phyloP scores from a whole-genome alignment of 2,113 vertebrate genomes.

The Gallinago undulata region DNA sequence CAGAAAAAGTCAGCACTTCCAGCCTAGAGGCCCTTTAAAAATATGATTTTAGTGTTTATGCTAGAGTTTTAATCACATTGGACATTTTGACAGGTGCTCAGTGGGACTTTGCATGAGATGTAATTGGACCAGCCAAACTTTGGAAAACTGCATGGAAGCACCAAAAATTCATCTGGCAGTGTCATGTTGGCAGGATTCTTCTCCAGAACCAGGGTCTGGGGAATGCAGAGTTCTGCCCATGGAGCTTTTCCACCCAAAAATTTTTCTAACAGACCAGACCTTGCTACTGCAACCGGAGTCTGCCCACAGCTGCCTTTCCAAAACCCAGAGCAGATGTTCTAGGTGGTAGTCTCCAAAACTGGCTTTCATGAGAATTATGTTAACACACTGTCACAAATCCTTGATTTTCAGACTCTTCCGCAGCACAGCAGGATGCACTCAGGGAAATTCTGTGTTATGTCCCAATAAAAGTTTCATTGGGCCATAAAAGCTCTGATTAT shows the following conservation, averaged over 20 bases:
- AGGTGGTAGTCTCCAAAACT: background rate
- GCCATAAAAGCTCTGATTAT: background rate
- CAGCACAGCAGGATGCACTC: rapidly evolving
- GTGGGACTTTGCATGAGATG: background rate
- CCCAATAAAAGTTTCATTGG: background rate
- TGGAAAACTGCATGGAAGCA: background rate
- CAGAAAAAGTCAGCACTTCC: background rate
- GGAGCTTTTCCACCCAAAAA: background rate
- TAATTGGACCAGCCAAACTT: background rate
- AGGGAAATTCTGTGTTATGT: rapidly evolving
- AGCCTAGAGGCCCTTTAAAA: background rate
- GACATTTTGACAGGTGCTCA: background rate
- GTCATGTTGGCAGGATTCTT: background rate
- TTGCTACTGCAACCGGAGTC: rapidly evolving
- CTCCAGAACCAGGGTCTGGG: background rate
- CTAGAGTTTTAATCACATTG: background rate
- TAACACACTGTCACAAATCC: rapidly evolving
- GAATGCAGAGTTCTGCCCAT: background rate
- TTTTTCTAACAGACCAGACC: too few species aligned
- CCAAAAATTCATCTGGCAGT: background rate
- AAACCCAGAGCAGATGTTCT: rapidly evolving
- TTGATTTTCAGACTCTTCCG: rapidly evolving
- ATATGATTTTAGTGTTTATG: rapidly evolving
- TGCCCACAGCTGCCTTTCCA: background rate
- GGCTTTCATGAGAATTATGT: rapidly evolving